Base-by-base conservation (phyloP, 2,888 invertebrate genomes). In the Tubiluchus corallicola region DNA sequence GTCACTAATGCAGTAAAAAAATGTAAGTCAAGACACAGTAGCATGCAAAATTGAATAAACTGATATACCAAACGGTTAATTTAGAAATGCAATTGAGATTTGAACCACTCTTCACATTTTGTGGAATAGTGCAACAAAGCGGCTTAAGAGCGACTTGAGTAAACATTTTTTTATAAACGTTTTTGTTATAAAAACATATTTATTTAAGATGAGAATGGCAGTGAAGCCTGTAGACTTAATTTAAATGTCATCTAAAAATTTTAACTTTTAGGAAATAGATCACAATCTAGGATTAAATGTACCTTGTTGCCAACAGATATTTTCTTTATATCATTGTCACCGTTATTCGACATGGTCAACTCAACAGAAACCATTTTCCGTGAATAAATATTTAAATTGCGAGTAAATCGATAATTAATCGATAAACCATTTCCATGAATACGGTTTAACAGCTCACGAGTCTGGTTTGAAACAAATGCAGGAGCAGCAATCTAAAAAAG, bases 351-450 rank as follows among this genome's bases (percentile, higher is more conserved):
- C 65, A 92, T 77, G 19, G 70, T 68, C 47, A 92, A 61, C 60
- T 87, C 82, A 9, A 92, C 66, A 17, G 80, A 80, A 47, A 76
- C 75, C 83, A 90, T 83, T 50, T 70, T 69, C 3, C 76, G 71
- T 4, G 84, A 84, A 65, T 76, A 81, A 43, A 90, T 69, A 62
- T 84, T 82, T 15, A 82, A 81, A 37, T 76, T 71, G 52, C 88
- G 73, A 0, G 79, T 74, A 67, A 80, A 88, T 50, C 79, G 62
- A 50, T 66, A 68, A 2, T 54, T 51, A 19, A 66, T 58, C 44
- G 60, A 54, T 21, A 71, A 51, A 68, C 76, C 70, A 44, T 54
- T 56, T n/a, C 60, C 60, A 3, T 54, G 53, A 47, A 63, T 57
- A 21, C 55, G 51, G 51, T 62, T 62, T 48, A 66, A 45, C 41